phyloP scores from a whole-genome alignment of 2,797 vertebrate species.

The Mormyrus hasselquistii region DNA sequence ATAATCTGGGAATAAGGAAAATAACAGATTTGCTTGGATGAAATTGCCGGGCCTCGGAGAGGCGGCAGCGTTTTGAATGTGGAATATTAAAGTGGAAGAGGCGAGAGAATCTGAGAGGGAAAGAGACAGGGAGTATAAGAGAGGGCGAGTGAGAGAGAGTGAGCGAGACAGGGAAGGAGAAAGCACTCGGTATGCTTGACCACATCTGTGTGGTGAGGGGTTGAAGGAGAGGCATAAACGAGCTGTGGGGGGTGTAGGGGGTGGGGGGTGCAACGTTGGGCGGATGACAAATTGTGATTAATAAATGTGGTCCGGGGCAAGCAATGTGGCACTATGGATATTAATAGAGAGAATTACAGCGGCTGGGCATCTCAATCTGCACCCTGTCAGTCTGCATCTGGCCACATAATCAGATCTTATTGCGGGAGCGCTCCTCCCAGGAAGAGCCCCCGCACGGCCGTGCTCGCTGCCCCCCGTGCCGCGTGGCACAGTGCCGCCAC shows the following conservation, averaged over 20 bases:
- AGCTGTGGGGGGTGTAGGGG: neutral
- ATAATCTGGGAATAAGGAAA: neutral
- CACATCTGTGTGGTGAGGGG: conserved; percentile 56
- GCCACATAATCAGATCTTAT: conserved; percentile 71
- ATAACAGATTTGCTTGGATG: neutral
- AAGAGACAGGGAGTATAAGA: conserved; percentile 33
- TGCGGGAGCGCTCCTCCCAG: conserved; percentile 60
- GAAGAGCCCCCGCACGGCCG: conserved; percentile 37
- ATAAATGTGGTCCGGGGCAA: conserved; percentile 69
- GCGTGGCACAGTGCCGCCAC: neutral
- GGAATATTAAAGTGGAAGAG: conserved; percentile 34
- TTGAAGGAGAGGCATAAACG: conserved; percentile 34
- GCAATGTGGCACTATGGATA: conserved; percentile 66
- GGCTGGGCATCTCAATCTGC: conserved; percentile 74
- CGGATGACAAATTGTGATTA: conserved; percentile 80
- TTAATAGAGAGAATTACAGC: conserved; percentile 78
- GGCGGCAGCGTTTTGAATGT: conserved; percentile 47
- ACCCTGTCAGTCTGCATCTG: conserved; percentile 76
- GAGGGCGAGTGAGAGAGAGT: conserved; percentile 6
- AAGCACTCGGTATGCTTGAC: conserved; percentile 63
- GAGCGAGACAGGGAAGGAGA: conserved; percentile 36
- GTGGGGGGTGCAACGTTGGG: conserved; percentile 55
- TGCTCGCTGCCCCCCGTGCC: conserved; percentile 13
- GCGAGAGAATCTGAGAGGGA: conserved; percentile 23
- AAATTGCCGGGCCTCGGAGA: conserved; percentile 42